Evolutionary conservation across 2,797 vertebrate species (phyloP).

Genomic region (Phrynocephalus guinanensis): DNA sequence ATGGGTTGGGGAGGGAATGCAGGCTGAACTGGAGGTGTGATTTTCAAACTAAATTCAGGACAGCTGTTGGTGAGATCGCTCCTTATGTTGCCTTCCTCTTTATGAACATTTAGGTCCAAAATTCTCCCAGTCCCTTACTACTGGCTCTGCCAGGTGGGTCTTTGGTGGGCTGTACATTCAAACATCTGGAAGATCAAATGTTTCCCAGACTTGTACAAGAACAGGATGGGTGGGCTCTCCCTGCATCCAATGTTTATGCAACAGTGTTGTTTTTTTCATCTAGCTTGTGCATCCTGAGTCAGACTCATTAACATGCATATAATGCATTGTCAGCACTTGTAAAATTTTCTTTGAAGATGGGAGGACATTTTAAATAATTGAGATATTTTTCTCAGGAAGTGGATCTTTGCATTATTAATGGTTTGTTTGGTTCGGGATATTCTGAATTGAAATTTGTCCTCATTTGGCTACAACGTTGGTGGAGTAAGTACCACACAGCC

Average conservation of each 20-base stretch:
- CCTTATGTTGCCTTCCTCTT: background rate
- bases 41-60: too few relatives aligned
- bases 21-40: too few relatives aligned
- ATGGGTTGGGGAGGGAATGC: too few relatives aligned
- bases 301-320: slow-evolving; percentile 1
- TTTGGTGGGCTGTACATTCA: background rate
- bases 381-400: background rate
- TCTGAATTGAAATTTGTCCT: background rate
- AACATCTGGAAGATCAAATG: background rate
- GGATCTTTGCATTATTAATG: background rate
- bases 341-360: background rate
- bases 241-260: background rate
- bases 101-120: background rate
- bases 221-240: background rate
- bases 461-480: too few relatives aligned
- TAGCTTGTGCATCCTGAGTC: background rate
- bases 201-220: background rate
- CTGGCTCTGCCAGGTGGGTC: background rate
- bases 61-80: too few relatives aligned
- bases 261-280: background rate
- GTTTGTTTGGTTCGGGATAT: background rate
- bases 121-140: background rate
- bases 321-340: background rate
- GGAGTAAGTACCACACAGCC: background rate
- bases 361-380: background rate